phyloP scores from a whole-genome alignment of 1,140 invertebrate genomes.

The Tribolium madens region DNA sequence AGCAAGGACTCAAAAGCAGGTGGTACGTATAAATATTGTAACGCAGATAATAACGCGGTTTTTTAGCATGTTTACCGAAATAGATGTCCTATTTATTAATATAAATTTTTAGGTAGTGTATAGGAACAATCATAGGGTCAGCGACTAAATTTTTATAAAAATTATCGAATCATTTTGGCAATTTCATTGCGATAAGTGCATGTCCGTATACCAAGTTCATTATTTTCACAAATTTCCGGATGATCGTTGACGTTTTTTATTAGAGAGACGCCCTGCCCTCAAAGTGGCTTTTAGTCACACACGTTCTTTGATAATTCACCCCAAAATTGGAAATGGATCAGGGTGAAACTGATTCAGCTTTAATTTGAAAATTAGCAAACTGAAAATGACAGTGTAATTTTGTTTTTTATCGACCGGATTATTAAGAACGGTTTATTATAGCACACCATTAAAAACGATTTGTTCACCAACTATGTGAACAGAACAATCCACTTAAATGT shows the following conservation, averaged over 20 bases:
- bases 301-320: slow-evolving; percentile 23
- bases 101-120: neutral
- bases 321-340: neutral
- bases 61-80: slow-evolving; percentile 3
- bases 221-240: too few species aligned
- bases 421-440: slow-evolving; percentile 6
- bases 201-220: neutral
- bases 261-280: too few species aligned
- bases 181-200: neutral
- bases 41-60: slow-evolving; percentile 6
- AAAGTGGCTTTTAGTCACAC: slow-evolving; percentile 10
- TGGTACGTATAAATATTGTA: slow-evolving; percentile 15
- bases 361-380: slow-evolving; percentile 35
- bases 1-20: slow-evolving; percentile 16
- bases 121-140: neutral
- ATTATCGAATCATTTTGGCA: neutral
- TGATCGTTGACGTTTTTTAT: neutral
- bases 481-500: neutral
- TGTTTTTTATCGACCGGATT: neutral
- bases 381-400: slow-evolving; percentile 24
- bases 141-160: too few species aligned
- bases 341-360: slow-evolving; percentile 18
- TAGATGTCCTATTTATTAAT: slow-evolving; percentile 1
- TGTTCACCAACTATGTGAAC: neutral
- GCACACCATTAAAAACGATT: slow-evolving; percentile 14